Percentiles rank a stretch among this genome's conserved stretches.
Conservation (phyloP, 2,113 vertebrate species). For the Hemibagrus wyckioides region DNA sequence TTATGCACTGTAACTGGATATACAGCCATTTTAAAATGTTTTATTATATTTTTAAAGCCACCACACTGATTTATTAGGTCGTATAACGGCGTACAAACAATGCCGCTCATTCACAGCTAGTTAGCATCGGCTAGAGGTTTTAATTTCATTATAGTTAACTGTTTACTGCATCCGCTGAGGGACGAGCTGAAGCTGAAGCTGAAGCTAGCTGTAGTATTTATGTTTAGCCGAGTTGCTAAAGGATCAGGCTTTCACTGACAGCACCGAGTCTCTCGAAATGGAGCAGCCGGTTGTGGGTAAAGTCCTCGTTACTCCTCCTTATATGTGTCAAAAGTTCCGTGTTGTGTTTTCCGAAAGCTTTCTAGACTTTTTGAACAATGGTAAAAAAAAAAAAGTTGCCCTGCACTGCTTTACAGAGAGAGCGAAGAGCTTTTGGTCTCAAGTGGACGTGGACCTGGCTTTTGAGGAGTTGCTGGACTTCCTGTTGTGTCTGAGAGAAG, state of each 20-base stretch:
- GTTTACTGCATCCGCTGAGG: too few species aligned
- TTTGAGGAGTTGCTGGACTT: slow-evolving; percentile 54
- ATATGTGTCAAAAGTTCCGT: background rate
- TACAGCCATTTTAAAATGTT: too few species aligned
- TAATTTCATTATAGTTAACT: too few species aligned
- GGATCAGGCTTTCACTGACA: background rate
- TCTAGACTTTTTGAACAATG: background rate
- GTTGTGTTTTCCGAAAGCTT: background rate
- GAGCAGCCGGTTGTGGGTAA: slow-evolving; percentile 20
- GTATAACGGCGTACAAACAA: background rate
- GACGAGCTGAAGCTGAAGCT: too few species aligned
- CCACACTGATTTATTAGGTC: background rate
- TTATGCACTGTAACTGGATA: background rate
- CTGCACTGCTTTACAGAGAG: slow-evolving; percentile 56
- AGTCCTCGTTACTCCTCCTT: background rate
- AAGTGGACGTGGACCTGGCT: slow-evolving; percentile 63
- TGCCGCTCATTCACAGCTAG: background rate
- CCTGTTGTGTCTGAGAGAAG: slow-evolving; percentile 59
- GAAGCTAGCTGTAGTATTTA: background rate
- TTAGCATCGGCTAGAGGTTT: background rate
- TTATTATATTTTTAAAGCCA: background rate
- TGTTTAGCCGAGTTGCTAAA: background rate
- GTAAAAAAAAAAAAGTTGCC: background rate
- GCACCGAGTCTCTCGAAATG: background rate
- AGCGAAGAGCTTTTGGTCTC: slow-evolving; percentile 67